phyloP scores from a whole-genome alignment of 2,888 invertebrate species.

The Malacosoma neustria region DNA sequence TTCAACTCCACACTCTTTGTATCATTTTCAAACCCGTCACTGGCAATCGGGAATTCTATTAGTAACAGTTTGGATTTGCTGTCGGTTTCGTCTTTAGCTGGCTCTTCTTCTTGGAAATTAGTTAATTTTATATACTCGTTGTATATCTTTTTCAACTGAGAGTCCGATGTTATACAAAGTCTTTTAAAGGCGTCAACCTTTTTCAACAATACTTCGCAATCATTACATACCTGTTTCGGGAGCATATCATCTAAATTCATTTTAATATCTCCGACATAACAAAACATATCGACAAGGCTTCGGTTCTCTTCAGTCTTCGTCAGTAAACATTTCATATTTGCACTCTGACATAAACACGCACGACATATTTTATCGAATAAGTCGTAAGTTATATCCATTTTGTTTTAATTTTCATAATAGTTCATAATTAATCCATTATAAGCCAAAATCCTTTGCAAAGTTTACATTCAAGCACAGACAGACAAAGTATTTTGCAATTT shows the following conservation, averaged over 20 bases:
- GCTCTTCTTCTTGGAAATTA: too few relatives aligned
- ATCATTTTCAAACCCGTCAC: too few relatives aligned
- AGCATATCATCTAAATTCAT: conserved; percentile 33
- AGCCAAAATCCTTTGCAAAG: too few relatives aligned
- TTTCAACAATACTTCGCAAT: conserved; percentile 37
- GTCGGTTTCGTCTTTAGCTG: too few relatives aligned
- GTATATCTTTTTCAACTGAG: conserved; percentile 27
- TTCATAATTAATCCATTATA: too few relatives aligned
- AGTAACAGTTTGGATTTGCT: too few relatives aligned
- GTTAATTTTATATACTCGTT: neutral
- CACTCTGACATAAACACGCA: conserved; percentile 36
- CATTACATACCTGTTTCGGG: conserved; percentile 50
- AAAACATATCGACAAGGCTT: conserved; percentile 34
- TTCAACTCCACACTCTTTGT: too few relatives aligned
- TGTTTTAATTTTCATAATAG: too few relatives aligned
- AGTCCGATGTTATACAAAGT: conserved; percentile 44
- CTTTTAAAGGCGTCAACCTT: conserved; percentile 47
- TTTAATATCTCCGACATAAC: conserved; percentile 37
- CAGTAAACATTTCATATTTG: conserved; percentile 35
- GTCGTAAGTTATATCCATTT: conserved; percentile 24
- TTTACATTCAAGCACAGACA: too few relatives aligned
- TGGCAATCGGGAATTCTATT: too few relatives aligned
- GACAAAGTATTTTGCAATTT: too few relatives aligned
- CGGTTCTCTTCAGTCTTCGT: conserved; percentile 29
- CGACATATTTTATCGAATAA: conserved; percentile 39